Percentiles rank a stretch among this genome's conserved stretches.
phyloP scores from a whole-genome alignment of 92 coral and sea anemone genomes.

The Muricea muricata region DNA sequence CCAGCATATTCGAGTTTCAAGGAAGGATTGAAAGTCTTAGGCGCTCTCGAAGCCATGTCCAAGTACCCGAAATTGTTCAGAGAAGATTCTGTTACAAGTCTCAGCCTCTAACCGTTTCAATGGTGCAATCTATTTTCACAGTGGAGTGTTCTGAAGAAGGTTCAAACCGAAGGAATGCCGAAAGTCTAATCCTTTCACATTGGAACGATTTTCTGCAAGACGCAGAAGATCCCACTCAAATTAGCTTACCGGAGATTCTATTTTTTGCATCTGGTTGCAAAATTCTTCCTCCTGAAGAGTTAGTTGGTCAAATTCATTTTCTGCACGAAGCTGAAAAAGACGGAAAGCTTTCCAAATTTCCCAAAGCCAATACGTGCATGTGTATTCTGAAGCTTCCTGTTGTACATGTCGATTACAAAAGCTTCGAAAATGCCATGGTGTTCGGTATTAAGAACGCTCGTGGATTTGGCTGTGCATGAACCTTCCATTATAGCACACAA shows the following conservation, averaged over 20 bases:
- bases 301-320: slow-evolving; percentile 39
- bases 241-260: slow-evolving; percentile 48
- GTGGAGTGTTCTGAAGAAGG: slow-evolving; percentile 25
- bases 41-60: slow-evolving; percentile 59
- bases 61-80: slow-evolving; percentile 45
- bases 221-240: slow-evolving; percentile 37
- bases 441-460: slow-evolving; percentile 10
- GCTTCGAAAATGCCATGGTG: slow-evolving; percentile 3
- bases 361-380: slow-evolving; percentile 53
- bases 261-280: slow-evolving; percentile 59
- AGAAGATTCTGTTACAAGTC: slow-evolving; percentile 48
- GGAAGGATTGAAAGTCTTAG: slow-evolving; percentile 49
- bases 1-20: slow-evolving; percentile 64
- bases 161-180: slow-evolving; percentile 37
- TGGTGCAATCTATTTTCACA: slow-evolving; percentile 22
- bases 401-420: slow-evolving; percentile 6
- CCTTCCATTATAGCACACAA: too few species aligned
- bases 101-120: slow-evolving; percentile 27
- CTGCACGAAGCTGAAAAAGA: slow-evolving; percentile 56
- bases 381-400: slow-evolving; percentile 45
- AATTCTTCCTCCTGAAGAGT: slow-evolving; percentile 57
- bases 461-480: slow-evolving; percentile 33
- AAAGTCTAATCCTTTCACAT: slow-evolving; percentile 50
- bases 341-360: slow-evolving; percentile 50
- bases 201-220: slow-evolving; percentile 59